Base-by-base conservation (phyloP, 2,797 vertebrate species). In the Perodicticus potto region DNA sequence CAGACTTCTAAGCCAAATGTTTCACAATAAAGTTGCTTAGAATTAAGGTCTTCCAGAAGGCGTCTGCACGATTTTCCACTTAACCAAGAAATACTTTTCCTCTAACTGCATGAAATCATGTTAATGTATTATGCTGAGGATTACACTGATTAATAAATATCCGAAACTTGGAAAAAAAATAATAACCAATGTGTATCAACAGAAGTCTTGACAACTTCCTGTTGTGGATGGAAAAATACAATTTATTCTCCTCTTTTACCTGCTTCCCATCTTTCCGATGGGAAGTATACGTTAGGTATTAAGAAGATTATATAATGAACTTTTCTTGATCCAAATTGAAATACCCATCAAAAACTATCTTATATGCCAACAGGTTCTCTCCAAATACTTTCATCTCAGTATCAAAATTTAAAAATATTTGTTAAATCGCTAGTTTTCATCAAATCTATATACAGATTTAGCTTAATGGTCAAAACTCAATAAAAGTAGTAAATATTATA, bases 401-500 rank as follows among this genome's bases (percentile, higher is more conserved):
- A 92, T 53, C n/a, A 81, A 77, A 90, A 96, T 43, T 96, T 55
- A 73, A 85, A 93, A 93, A 61, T 23, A 91, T 53, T 29, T 73
- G 67, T 61, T 88, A 90, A 32, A 91, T 55, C 20, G 40, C 69
- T 23, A 88, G 37, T 91, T 91, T 95, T 91, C 53, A 86, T 70
- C 61, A 61, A 83, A 86, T 69, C 53, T 59, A 89, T 57, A 86
- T 85, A 78, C 22, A 93, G 61, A 86, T 93, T 88, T 76, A 77
- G 49, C 40, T 90, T 92, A 92, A 90, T 45, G 34, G 27, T 16
- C 49, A 92, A 96, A 92, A 80, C 49, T 95, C 84, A 96, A 59
- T 91, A 70, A 74, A 90, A 89, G 65, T 67, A 93, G 59, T 88
- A 96, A 84, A 77, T 88, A 91, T 49, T 65, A 96, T 22, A 63